Conservation (phyloP, 2,113 vertebrate species). For the Cepphus grylle region DNA sequence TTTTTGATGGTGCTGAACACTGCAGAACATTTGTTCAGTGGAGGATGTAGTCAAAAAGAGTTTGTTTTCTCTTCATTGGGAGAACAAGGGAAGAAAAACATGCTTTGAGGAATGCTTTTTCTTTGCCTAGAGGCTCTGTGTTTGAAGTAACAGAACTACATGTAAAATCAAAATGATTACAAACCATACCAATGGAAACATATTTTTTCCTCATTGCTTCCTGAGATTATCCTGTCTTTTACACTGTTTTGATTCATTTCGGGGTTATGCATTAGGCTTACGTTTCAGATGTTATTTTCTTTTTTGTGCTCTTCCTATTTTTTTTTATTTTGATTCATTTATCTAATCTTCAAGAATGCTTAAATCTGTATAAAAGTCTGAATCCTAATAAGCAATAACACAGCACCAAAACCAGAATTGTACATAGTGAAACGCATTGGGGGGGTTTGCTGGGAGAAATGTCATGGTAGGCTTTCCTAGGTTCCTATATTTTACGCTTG, state of each 20-base stretch:
- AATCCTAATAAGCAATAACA: neutral
- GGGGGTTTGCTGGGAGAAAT: neutral
- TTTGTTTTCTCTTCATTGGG: neutral
- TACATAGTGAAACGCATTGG: rapidly evolving
- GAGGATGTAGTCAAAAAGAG: constrained; percentile 16
- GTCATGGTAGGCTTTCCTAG: neutral
- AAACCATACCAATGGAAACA: neutral
- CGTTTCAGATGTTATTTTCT: neutral
- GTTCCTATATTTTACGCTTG: neutral
- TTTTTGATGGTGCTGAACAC: constrained; percentile 37
- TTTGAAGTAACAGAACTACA: constrained; percentile 14
- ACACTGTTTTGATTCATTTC: neutral
- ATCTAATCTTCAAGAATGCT: neutral
- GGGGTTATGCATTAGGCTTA: neutral
- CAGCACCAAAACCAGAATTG: neutral
- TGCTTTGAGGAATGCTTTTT: neutral
- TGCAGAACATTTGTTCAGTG: neutral
- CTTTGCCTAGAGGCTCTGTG: neutral
- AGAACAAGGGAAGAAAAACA: neutral
- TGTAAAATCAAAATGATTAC: neutral
- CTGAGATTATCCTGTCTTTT: neutral
- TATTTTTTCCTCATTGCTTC: neutral
- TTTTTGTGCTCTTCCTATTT: neutral
- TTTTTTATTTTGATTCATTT: neutral
- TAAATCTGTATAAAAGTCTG: neutral